A percentile compares a stretch with the other conserved stretches of the same genome.
phyloP scores from a whole-genome alignment of 2,797 vertebrate species.

The Acomys russatus region DNA sequence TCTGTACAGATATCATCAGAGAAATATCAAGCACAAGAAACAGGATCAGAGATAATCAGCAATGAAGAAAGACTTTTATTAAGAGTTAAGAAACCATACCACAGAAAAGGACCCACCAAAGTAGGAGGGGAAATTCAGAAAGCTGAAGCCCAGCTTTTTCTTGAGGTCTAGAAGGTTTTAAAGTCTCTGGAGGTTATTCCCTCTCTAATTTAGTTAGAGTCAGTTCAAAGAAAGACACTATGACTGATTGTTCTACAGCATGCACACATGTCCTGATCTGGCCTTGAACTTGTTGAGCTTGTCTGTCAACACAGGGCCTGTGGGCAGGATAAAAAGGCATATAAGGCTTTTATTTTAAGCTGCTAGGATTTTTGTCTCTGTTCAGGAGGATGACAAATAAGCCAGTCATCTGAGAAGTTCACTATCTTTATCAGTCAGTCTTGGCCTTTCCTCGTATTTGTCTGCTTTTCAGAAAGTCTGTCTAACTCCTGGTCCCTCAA shows the following conservation, averaged over 20 bases:
- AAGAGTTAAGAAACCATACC: too few relatives aligned
- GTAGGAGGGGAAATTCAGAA: background rate
- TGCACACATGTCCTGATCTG: background rate
- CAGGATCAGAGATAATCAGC: background rate
- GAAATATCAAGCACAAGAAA: background rate
- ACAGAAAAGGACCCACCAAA: background rate
- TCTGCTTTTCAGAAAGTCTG: background rate
- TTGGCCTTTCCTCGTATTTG: background rate
- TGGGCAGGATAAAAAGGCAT: background rate
- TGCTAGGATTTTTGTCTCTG: background rate
- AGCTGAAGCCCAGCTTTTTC: too few relatives aligned
- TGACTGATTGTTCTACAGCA: background rate
- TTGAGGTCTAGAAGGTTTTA: background rate
- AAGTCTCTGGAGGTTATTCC: background rate
- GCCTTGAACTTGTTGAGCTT: background rate
- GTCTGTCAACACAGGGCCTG: fast-evolving
- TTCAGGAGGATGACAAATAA: background rate
- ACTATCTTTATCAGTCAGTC: background rate
- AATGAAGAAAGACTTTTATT: background rate
- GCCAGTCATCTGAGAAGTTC: background rate
- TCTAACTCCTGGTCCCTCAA: background rate
- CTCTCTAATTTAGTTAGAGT: background rate
- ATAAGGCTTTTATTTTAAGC: background rate
- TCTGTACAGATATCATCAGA: background rate
- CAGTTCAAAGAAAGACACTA: background rate